Evolutionary conservation across 2,888 invertebrate species (phyloP).

Genomic region (Rotaria magnacalcarata): DNA sequence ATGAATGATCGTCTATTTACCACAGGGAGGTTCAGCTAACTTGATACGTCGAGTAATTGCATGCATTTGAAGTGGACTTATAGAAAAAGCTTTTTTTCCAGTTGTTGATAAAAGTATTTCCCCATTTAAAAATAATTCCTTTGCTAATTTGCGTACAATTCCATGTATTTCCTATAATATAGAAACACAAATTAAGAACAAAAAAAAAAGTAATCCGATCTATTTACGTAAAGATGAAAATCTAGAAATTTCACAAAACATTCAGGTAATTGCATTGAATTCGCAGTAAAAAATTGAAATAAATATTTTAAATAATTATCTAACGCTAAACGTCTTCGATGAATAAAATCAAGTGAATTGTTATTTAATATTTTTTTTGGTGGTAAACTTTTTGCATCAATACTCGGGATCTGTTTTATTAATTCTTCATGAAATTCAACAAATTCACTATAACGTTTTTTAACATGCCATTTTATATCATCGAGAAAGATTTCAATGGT

Average conservation of each 20-base stretch:
- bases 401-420: slow-evolving; percentile 51
- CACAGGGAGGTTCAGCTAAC: slow-evolving; percentile 74
- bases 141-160: slow-evolving; percentile 75
- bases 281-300: slow-evolving; percentile 64
- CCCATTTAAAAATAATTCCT: slow-evolving; percentile 69
- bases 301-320: slow-evolving; percentile 74
- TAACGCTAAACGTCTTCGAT: slow-evolving; percentile 73
- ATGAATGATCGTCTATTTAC: slow-evolving; percentile 48
- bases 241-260: slow-evolving; percentile 78
- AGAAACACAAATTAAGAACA: slow-evolving; percentile 46
- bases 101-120: background rate
- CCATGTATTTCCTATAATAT: slow-evolving; percentile 71
- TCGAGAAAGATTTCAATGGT: slow-evolving; percentile 58
- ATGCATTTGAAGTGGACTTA: slow-evolving; percentile 77
- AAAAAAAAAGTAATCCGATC: background rate
- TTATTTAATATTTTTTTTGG: slow-evolving; percentile 88
- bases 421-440: slow-evolving; percentile 75
- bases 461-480: slow-evolving; percentile 70
- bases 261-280: slow-evolving; percentile 68
- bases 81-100: slow-evolving; percentile 62
- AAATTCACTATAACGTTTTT: slow-evolving; percentile 83
- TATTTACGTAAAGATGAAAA: slow-evolving; percentile 71
- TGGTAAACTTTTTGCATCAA: slow-evolving; percentile 78
- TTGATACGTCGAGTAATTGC: slow-evolving; percentile 82
- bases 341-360: slow-evolving; percentile 78